These are phyloP conservation scores for Sisyra nigra DNA, from an alignment of 2,888 invertebrate species.

Conservation along the genomic window DNA sequence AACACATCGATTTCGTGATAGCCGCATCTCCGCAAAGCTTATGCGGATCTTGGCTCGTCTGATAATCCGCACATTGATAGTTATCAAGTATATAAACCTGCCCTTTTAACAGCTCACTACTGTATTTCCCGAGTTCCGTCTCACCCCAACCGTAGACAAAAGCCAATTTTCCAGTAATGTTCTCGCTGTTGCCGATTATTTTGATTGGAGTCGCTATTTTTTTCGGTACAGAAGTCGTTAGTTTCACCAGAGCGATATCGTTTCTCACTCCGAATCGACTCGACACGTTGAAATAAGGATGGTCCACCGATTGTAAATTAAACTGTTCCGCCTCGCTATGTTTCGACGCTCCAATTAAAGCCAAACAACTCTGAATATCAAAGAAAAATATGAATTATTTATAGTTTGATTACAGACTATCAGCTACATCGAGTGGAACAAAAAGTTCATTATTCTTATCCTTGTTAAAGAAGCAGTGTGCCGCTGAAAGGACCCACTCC, in stretches of 20 bases:
- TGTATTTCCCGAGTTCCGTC: background rate
- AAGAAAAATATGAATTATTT: slow-evolving; percentile 1
- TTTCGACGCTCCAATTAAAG: background rate
- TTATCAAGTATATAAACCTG: background rate
- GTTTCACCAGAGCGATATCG: background rate
- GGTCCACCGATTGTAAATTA: background rate
- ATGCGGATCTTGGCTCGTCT: background rate
- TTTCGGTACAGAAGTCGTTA: background rate
- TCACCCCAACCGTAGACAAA: background rate
- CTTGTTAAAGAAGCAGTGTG: slow-evolving; percentile 1
- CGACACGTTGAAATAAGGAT: background rate
- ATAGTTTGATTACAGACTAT: background rate
- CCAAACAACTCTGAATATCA: background rate
- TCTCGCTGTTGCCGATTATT: background rate
- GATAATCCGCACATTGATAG: background rate
- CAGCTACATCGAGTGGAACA: background rate
- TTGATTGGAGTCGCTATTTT: background rate
- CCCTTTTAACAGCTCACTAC: background rate
- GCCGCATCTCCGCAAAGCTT: background rate
- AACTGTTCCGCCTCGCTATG: background rate
- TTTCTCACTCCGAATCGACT: background rate
- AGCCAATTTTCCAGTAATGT: background rate
- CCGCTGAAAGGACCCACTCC: slow-evolving; percentile 1
- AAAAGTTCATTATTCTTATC: background rate
- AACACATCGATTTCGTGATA: background rate